Conservation (phyloP, 2,888 invertebrate genomes). For the Tenodera sinensis region DNA sequence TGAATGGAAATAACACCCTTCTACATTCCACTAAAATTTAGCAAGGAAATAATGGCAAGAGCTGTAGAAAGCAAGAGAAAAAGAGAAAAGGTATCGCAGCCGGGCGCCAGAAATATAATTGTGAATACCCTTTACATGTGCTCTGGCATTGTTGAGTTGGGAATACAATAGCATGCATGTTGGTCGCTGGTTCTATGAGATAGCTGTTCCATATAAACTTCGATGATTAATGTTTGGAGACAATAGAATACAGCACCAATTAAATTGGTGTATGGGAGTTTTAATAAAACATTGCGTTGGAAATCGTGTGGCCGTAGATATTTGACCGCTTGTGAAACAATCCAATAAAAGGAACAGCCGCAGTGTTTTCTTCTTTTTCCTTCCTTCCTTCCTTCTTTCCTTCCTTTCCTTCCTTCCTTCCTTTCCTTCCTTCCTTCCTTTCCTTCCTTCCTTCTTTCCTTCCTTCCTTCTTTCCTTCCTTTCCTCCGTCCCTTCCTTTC, state of each 20-base stretch:
- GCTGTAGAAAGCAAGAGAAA: background rate
- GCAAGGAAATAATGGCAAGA: background rate
- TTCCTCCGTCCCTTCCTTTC: no score
- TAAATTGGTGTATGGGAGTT: background rate
- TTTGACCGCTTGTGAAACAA: background rate
- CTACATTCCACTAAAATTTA: no score
- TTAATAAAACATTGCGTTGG: background rate
- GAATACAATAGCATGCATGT: background rate
- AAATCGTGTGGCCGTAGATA: background rate
- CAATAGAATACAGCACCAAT: background rate
- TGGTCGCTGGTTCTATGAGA: background rate
- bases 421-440: no score
- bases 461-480: no score
- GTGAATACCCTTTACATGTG: background rate
- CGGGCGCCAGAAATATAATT: background rate
- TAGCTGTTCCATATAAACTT: background rate
- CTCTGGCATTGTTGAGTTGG: background rate
- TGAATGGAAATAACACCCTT: no score
- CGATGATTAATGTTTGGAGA: background rate
- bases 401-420: no score
- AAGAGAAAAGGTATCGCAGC: background rate
- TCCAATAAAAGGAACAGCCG: background rate
- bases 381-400: no score
- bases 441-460: no score
- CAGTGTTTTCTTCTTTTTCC: no score